Evolutionary conservation across 2,888 invertebrate genomes (phyloP), one percentile per base, ranked within the genome.

Genomic region (Tipula confusa): DNA sequence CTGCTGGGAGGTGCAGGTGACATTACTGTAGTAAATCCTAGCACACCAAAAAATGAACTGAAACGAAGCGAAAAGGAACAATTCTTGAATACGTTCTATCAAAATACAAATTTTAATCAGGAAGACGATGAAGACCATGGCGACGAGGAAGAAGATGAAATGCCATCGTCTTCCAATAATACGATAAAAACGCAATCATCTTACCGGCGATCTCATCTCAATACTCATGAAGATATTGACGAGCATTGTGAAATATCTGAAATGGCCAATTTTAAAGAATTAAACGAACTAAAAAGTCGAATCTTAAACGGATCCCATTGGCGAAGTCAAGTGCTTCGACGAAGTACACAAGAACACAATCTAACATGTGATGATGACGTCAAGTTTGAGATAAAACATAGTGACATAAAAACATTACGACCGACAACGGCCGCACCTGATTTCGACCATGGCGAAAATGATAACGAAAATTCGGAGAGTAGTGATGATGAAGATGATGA

Each of bases 401-500:
- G 86, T 64, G 86, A 87, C 82, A 86, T 86, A 3, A 87, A 87
- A 82, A 85, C 85, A 0, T 84, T 87, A 0, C 86, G 86, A 48
- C 82, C 33, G 18, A 33, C 82, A 15, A 82, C 36, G 33, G 29
- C 82, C 18, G 82, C 82, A 6, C 33, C 82, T 6, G 82, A 82
- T 38, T 82, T n/a, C 36, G n/a, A 82, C n/a, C 33, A 29, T n/a
- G 11, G 24, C 0, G 82, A 82, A 38, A 84, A 85, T 29, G 91
- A 90, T 84, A 91, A 90, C 0, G 91, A 91, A 86, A 90, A 91
- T 85, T 92, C 92, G 0, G 92, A 92, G 86, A 92, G 92, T 85
- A 92, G 92, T 85, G 92, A 92, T 85, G 92, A 92, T 85, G 92
- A 92, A 85, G 91, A 91, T 85, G 89, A 29, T n/a, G n/a, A 15